These are phyloP conservation scores for Spilarctia lutea DNA, from an alignment of 2,888 invertebrate species.

Conservation along the genomic window DNA sequence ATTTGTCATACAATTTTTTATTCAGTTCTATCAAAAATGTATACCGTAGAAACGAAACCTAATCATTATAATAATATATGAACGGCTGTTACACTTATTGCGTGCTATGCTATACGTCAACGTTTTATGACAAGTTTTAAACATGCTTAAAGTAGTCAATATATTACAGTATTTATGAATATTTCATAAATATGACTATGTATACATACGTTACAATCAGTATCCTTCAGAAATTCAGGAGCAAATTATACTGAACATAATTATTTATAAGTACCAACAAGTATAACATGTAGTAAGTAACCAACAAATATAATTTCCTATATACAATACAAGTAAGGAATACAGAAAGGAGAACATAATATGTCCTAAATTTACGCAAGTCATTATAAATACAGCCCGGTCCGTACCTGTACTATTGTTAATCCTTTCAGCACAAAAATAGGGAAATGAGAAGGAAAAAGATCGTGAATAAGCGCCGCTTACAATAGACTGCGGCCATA, in stretches of 20 bases:
- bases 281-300: too few species aligned
- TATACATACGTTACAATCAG: too few species aligned
- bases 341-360: constrained; percentile 28
- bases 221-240: too few species aligned
- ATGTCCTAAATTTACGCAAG: constrained; percentile 60
- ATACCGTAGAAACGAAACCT: neutral
- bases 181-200: too few species aligned
- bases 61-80: neutral
- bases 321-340: neutral
- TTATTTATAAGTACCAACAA: neutral
- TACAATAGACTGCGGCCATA: constrained; percentile 78
- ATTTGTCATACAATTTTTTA: neutral
- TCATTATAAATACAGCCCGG: constrained; percentile 62
- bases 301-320: neutral
- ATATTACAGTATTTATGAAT: too few species aligned
- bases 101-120: neutral
- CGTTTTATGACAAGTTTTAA: too few species aligned
- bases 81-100: neutral
- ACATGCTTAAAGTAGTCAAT: too few species aligned
- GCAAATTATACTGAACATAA: neutral
- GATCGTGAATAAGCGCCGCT: constrained; percentile 69
- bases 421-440: constrained; percentile 82
- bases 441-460: constrained; percentile 81
- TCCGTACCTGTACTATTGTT: constrained; percentile 77
- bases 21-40: too few species aligned